A percentile compares a stretch with the other conserved stretches of the same genome.
These are phyloP conservation scores for Hemistola chrysoprasaria DNA, from an alignment of 2,888 invertebrate genomes.

Conservation along the genomic window DNA sequence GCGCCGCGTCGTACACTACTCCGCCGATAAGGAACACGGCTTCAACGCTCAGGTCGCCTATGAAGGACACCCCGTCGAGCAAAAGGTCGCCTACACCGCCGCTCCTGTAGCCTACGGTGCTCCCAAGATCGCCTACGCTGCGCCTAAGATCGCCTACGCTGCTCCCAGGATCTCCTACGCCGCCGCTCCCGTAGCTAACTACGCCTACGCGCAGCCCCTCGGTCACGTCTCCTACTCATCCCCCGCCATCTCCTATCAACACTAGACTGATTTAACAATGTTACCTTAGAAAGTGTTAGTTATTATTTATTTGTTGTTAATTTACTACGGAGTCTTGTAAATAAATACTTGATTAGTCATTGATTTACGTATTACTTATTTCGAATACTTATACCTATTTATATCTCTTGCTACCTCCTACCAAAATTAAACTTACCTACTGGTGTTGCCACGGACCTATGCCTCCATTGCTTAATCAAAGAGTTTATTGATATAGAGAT, in stretches of 20 bases:
- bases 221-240: constrained; percentile 62
- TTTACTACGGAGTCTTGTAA: constrained; percentile 31
- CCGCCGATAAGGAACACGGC: constrained; percentile 64
- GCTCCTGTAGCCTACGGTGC: constrained; percentile 26
- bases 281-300: too few species aligned
- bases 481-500: too few species aligned
- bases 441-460: too few species aligned
- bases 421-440: too few species aligned
- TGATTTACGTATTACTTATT: neutral
- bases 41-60: constrained; percentile 74
- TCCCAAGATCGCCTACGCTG: constrained; percentile 34
- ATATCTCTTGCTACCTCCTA: too few species aligned
- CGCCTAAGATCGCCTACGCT: constrained; percentile 40
- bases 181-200: constrained; percentile 41
- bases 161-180: constrained; percentile 45
- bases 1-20: constrained; percentile 71
- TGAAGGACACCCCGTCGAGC: constrained; percentile 60
- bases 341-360: constrained; percentile 35
- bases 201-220: constrained; percentile 42
- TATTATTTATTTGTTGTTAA: constrained; percentile 49
- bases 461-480: too few species aligned
- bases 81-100: constrained; percentile 30
- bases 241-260: constrained; percentile 65
- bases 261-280: constrained; percentile 38
- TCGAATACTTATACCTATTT: too few species aligned